These are phyloP conservation scores for Chaetodon trifascialis DNA, from an alignment of 2,113 vertebrate species.

Conservation along the genomic window DNA sequence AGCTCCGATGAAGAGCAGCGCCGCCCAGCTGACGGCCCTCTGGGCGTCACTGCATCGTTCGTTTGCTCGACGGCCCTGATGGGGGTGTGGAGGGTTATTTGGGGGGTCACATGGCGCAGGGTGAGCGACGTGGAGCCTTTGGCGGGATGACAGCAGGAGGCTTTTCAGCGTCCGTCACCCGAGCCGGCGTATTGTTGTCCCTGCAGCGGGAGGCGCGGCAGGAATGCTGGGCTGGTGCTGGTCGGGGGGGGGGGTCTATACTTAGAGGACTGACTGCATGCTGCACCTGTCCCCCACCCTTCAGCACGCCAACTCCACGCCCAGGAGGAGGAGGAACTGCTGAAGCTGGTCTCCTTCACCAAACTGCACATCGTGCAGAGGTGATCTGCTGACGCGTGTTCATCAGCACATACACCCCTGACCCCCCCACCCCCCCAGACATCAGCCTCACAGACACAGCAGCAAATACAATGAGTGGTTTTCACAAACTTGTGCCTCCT, in stretches of 20 bases:
- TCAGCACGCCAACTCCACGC: conserved; percentile 25
- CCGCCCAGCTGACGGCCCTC: background rate
- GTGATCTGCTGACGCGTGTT: background rate
- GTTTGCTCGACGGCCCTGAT: background rate
- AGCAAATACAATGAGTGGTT: too few species aligned
- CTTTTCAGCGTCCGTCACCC: conserved; percentile 48
- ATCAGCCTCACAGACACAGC: too few species aligned
- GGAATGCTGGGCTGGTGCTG: conserved; percentile 50
- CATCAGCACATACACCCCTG: background rate
- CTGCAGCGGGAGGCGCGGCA: conserved; percentile 14
- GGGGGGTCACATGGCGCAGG: background rate
- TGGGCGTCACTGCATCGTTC: background rate
- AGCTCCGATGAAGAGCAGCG: background rate
- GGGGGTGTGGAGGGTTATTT: background rate
- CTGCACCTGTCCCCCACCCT: conserved; percentile 62
- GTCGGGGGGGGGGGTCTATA: conserved; percentile 45
- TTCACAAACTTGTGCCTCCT: too few species aligned
- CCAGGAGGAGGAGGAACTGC: background rate
- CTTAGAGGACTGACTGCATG: conserved; percentile 63
- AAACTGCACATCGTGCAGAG: background rate
- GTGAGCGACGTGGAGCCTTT: background rate
- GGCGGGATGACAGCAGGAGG: conserved; percentile 25
- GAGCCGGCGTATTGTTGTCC: conserved; percentile 64
- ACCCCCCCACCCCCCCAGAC: too few species aligned
- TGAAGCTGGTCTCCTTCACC: background rate